Conservation (phyloP, 2,888 invertebrate genomes). For the Tetropium fuscum region DNA sequence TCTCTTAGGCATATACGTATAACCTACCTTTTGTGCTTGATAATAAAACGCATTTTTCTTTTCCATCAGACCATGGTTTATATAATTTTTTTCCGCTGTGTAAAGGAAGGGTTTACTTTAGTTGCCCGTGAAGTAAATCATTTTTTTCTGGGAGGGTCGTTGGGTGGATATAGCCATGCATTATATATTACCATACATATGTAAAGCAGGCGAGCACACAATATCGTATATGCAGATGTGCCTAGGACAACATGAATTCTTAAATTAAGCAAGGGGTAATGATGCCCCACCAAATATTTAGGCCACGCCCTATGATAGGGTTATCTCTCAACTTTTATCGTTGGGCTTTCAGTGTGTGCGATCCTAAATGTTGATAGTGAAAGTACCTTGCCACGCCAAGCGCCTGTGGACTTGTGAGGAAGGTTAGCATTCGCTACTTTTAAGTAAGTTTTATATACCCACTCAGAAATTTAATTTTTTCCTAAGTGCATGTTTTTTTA, state of each 20-base stretch:
- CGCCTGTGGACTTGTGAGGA: too few relatives aligned
- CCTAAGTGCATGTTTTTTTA: too few relatives aligned
- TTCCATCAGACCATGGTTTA: conserved; percentile 68
- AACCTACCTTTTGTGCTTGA: conserved; percentile 22
- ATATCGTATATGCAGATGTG: conserved; percentile 60
- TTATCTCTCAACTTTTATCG: conserved; percentile 52
- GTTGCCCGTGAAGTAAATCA: conserved; percentile 43
- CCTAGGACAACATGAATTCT: conserved; percentile 54
- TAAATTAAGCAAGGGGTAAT: conserved; percentile 58
- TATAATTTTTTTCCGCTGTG: conserved; percentile 50
- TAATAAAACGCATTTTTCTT: conserved; percentile 64
- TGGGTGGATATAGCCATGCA: conserved; percentile 42
- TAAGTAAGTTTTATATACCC: too few relatives aligned
- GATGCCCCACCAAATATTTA: conserved; percentile 53
- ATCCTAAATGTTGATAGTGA: conserved; percentile 15
- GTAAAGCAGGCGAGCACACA: conserved; percentile 29
- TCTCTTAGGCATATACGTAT: conserved; percentile 33
- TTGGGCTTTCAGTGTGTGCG: conserved; percentile 19
- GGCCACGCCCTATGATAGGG: conserved; percentile 59
- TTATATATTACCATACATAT: conserved; percentile 60
- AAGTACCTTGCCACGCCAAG: too few relatives aligned
- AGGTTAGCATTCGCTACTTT: too few relatives aligned
- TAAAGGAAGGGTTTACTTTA: conserved; percentile 57
- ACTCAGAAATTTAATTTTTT: too few relatives aligned
- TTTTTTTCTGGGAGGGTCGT: conserved; percentile 44